phyloP scores from a whole-genome alignment of 2,113 vertebrate species.

The Amazona vittata region DNA sequence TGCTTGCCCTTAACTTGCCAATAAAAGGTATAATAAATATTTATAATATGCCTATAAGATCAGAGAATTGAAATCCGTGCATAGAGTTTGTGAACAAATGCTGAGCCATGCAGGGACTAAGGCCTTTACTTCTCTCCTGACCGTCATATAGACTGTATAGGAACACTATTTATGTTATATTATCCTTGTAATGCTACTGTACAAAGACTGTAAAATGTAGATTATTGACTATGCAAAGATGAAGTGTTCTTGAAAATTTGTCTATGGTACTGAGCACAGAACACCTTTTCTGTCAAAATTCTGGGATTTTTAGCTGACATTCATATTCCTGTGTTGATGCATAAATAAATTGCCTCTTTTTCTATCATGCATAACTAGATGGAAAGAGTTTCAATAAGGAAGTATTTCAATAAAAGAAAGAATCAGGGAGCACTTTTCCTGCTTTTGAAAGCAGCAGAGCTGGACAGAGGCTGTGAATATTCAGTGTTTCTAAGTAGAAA shows the following conservation, averaged over 20 bases:
- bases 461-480: neutral
- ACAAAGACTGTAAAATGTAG: neutral
- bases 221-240: neutral
- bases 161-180: neutral
- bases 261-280: neutral
- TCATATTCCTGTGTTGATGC: neutral
- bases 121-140: neutral
- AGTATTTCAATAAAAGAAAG: neutral
- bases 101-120: neutral
- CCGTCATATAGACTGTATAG: neutral
- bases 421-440: neutral
- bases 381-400: neutral
- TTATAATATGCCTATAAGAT: neutral
- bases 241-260: neutral
- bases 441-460: neutral
- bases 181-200: neutral
- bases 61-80: neutral
- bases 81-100: neutral
- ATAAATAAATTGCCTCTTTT: neutral
- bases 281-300: neutral
- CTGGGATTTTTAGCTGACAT: neutral
- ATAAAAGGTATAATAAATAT: neutral
- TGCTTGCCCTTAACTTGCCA: neutral
- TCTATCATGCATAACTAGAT: neutral
- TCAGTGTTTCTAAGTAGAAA: neutral